phyloP scores from a whole-genome alignment of 2,888 invertebrate genomes.

The Cerastis rubricosa region DNA sequence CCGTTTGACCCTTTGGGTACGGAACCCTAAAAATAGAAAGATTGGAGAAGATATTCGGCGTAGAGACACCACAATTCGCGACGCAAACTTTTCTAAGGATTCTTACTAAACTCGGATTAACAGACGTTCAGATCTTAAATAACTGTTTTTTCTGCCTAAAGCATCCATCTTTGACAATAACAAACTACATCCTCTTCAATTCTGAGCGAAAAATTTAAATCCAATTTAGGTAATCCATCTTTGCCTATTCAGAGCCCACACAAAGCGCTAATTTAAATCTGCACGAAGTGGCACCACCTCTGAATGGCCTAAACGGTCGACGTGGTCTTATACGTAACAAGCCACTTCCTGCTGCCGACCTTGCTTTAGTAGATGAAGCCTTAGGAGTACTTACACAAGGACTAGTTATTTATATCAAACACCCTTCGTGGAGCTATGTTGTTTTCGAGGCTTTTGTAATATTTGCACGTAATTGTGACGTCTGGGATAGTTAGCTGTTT shows the following conservation, averaged over 20 bases:
- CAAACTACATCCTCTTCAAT: constrained; percentile 34
- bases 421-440: constrained; percentile 46
- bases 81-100: not conserved
- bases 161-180: constrained; percentile 9
- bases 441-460: constrained; percentile 29
- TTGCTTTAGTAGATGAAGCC: constrained; percentile 72
- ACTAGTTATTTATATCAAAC: constrained; percentile 62
- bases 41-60: not conserved
- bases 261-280: constrained; percentile 41
- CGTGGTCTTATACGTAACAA: constrained; percentile 62
- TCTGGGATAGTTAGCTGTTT: not conserved
- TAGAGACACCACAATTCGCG: not conserved
- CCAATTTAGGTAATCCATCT: constrained; percentile 44
- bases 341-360: constrained; percentile 70
- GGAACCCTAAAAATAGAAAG: too few species aligned
- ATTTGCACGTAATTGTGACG: constrained; percentile 9
- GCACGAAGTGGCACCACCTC: constrained; percentile 40
- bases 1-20: too few species aligned
- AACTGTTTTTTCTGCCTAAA: not conserved
- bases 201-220: constrained; percentile 20
- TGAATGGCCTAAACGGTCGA: constrained; percentile 59
- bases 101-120: not conserved
- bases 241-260: constrained; percentile 54
- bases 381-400: constrained; percentile 64
- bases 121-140: not conserved